phyloP scores from a whole-genome alignment of 2,113 vertebrate genomes.

The Sorex araneus region DNA sequence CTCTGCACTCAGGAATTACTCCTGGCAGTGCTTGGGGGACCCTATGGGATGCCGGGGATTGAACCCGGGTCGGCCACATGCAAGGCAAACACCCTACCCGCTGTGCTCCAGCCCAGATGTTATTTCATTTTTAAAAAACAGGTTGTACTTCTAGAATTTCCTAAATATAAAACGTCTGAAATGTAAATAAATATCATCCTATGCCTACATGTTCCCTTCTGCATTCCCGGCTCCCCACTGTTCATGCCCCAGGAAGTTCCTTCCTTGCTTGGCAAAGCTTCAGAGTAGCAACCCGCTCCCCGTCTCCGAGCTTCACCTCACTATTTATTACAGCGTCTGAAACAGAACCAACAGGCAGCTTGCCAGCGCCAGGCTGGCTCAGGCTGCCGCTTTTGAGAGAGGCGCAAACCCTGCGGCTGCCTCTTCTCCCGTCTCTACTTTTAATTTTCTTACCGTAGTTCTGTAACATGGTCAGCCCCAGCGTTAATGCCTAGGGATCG shows the following conservation, averaged over 20 bases:
- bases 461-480: no score
- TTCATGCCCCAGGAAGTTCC: not conserved
- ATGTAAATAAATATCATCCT: not conserved
- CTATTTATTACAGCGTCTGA: not conserved
- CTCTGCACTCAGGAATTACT: no score
- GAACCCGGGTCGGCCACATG: no score
- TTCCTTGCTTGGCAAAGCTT: slow-evolving; percentile 28
- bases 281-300: not conserved
- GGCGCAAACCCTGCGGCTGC: not conserved
- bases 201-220: not conserved
- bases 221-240: not conserved
- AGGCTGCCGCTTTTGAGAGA: not conserved
- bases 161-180: not conserved
- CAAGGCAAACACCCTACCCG: no score
- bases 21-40: no score
- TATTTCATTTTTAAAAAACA: not conserved
- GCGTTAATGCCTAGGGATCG: no score
- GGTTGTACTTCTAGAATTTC: slow-evolving; percentile 16
- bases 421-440: not conserved
- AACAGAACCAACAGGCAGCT: not conserved
- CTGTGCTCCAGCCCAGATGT: no score
- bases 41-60: no score
- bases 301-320: not conserved
- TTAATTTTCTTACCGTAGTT: no score
- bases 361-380: not conserved